Evolutionary conservation across 2,888 invertebrate genomes (phyloP), one percentile per base, ranked within the genome.

Genomic region (Candidula unifasciata): DNA sequence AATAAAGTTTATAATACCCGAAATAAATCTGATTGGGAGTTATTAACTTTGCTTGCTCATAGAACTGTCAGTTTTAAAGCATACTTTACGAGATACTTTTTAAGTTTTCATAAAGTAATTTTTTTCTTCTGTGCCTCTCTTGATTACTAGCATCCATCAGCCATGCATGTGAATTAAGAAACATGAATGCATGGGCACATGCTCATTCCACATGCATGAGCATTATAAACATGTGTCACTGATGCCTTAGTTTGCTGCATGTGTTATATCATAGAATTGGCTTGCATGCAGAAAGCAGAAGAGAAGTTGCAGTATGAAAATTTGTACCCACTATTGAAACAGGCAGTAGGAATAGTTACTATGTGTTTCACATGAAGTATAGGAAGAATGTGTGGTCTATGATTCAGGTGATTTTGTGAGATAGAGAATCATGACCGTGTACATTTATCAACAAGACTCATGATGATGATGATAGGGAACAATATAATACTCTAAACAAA

Each of bases 141-240:
- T n/a, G n/a, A n/a, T n/a, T n/a, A n/a, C n/a, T n/a, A n/a, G 5
- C 71, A 73, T 3, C 27, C 24, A n/a, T 27, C 44, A 52, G 6
- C 13, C 44, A 73, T 44, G 73, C 73, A 73, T 73, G 73, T 52
- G n/a, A n/a, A n/a, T n/a, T n/a, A n/a, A n/a, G n/a, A n/a, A n/a
- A n/a, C n/a, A n/a, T n/a, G n/a, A n/a, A n/a, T n/a, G n/a, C n/a
- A n/a, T n/a, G n/a, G n/a, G n/a, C n/a, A n/a, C n/a, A n/a, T n/a
- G n/a, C n/a, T n/a, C n/a, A n/a, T n/a, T n/a, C n/a, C n/a, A n/a
- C 44, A 73, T 44, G 73, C 73, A 73, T 73, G 73, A 27, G 35
- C n/a, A 52, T 24, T 52, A n/a, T 44, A 3, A 44, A 52, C 44
- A 24, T 44, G n/a, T 52, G 2, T 52, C 3, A 44, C 27, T 73